Conservation (phyloP, 2,113 vertebrate species). For the Datnioides undecimradiatus region DNA sequence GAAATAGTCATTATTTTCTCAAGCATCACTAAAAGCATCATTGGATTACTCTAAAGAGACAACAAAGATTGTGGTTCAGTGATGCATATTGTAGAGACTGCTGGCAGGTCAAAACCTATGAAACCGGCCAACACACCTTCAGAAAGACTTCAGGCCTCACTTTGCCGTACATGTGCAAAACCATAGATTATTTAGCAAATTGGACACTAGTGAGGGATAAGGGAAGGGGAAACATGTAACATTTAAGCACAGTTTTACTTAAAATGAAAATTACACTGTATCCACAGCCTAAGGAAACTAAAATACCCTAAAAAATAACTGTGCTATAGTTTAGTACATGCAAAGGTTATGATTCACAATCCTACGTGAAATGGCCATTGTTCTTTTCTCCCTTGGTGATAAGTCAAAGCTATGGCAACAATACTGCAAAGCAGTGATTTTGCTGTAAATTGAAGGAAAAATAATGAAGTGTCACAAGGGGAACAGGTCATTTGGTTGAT, state of each 20-base stretch:
- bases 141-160: slow-evolving; percentile 86
- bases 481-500: slow-evolving; percentile 83
- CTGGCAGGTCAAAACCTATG: slow-evolving; percentile 89
- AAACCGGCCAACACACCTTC: slow-evolving; percentile 90
- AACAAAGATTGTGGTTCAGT: slow-evolving; percentile 91
- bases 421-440: slow-evolving; percentile 90
- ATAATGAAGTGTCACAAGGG: slow-evolving; percentile 85
- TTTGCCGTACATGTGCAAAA: slow-evolving; percentile 97
- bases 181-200: slow-evolving; percentile 91
- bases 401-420: slow-evolving; percentile 87
- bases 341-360: slow-evolving; percentile 88
- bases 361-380: slow-evolving; percentile 84
- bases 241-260: slow-evolving; percentile 97
- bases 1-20: slow-evolving; percentile 80
- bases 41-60: slow-evolving; percentile 87
- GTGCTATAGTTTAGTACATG: slow-evolving; percentile 96
- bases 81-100: slow-evolving; percentile 91
- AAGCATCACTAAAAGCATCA: slow-evolving; percentile 91
- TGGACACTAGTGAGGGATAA: slow-evolving; percentile 87
- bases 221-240: slow-evolving; percentile 87
- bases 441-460: slow-evolving; percentile 80
- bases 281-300: slow-evolving; percentile 94
- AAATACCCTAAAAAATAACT: slow-evolving; percentile 93
- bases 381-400: slow-evolving; percentile 83
- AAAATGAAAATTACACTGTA: slow-evolving; percentile 87